Base-by-base conservation (phyloP, 2,888 invertebrate species). In the Elaeidobius kamerunicus region DNA sequence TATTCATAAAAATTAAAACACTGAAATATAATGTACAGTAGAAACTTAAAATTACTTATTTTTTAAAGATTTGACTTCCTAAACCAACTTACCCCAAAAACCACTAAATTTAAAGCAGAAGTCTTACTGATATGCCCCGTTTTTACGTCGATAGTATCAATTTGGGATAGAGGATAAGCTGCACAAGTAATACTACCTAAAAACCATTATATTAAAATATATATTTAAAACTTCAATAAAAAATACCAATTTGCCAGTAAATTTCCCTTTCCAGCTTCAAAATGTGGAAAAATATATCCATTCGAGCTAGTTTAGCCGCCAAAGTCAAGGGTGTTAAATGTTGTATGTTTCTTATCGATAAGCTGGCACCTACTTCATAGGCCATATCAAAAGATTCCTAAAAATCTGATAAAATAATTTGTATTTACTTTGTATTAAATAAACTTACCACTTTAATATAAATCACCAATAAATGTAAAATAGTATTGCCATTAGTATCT, bases 401-500 rank as follows among this genome's bases (percentile, higher is more conserved):
- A 28, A 70, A 59, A 52, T 16, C 12, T 46, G 27, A 16, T 19
- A 23, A n/a, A 11, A 17, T 18, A 7, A 20, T 1, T 15, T 32
- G 12, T 40, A 23, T 20, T 40, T 20, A 19, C 17, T 42, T 19
- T 17, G 19, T 7, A 15, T 35, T 35, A 15, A 19, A 1, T 42
- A 15, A 23, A 30, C 60, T 59, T 72, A 89, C 91, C 72, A 87
- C 74, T 75, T 94, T 94, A 65, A 94, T 88, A 71, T 95, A 92
- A 65, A 99, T 97, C 43, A 98, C 94, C 38, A 98, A 78, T 86
- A 99, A 88, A 69, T 99, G 99, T 28, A 98, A 77, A 1, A 94
- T 91, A 0, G 96, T 97, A 69, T 99, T 99, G 30, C 98, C 98
- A 70, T 98, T 98, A 0, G 94, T 92, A 68, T 99, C 98, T 71